phyloP scores from a whole-genome alignment of 2,888 invertebrate genomes.

The Desoria tigrina region DNA sequence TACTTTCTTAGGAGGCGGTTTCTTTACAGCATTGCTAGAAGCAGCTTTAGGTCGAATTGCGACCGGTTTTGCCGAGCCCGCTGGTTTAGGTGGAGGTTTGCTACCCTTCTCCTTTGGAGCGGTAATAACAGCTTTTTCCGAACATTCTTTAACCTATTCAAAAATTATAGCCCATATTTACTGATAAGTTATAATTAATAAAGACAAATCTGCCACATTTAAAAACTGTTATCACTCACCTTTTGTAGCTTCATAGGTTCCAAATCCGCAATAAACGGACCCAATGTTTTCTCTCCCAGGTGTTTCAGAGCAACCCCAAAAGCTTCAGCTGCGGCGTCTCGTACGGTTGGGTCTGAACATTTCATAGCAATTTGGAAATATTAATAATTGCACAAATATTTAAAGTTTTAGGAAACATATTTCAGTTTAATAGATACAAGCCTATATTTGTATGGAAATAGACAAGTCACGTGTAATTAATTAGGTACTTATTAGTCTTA shows the following conservation, averaged over 20 bases:
- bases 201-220: background rate
- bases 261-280: conserved; percentile 81
- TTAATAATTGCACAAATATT: conserved; percentile 30
- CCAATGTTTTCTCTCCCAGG: conserved; percentile 86
- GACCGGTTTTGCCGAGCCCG: conserved; percentile 61
- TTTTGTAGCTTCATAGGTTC: conserved; percentile 90
- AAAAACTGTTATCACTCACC: conserved; percentile 57
- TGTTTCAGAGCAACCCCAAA: conserved; percentile 91
- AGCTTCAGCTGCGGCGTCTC: conserved; percentile 90
- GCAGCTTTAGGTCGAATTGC: conserved; percentile 60
- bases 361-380: too few relatives aligned
- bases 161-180: background rate
- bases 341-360: conserved; percentile 77
- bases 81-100: conserved; percentile 62
- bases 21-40: conserved; percentile 45
- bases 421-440: too few relatives aligned
- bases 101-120: conserved; percentile 64
- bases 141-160: conserved; percentile 79
- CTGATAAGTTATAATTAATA: background rate
- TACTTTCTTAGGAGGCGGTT: conserved; percentile 24
- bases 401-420: too few relatives aligned
- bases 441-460: too few relatives aligned
- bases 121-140: conserved; percentile 86
- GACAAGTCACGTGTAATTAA: too few relatives aligned
- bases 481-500: too few relatives aligned